Base-by-base conservation (phyloP, 1,140 invertebrate genomes). In the Drosophila pachea region DNA sequence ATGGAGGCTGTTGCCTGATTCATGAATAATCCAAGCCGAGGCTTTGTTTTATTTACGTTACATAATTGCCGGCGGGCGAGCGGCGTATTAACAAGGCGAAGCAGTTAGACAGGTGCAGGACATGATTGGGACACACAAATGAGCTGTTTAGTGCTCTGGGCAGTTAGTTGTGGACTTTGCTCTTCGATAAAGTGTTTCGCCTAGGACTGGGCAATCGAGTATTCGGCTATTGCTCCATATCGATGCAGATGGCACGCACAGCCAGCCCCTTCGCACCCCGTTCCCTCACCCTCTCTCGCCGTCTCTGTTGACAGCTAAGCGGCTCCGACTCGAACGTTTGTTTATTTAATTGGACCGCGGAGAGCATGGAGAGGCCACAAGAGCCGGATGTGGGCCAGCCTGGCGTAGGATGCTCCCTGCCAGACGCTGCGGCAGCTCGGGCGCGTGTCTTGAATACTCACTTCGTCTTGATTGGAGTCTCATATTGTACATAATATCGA, bases 401-500 rank as follows among this genome's bases (percentile, higher is more conserved):
- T 35, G 47, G n/a, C 33, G 14, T 6, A 11, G 16, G 22, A 2
- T 5, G 14, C 8, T n/a, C 7, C 16, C 12, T 47, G 32, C 32
- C 22, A n/a, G n/a, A n/a, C n/a, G n/a, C n/a, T n/a, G n/a, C 8
- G 16, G 22, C 22, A 43, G 32, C 49, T 47, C 22, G 12, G 12
- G 40, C 14, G 58, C 69, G 65, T 72, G 69, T 33, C 69, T 45
- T 58, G 69, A 68, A 72, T 72, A 72, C 50, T 62, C 50, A 56
- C 66, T 29, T 58, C 64, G 16, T 14, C 50, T 40, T 45, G 47
- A 69, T 69, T 64, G 36, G 16, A 50, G 33, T 4, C 22, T 14
- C 2, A 22, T 9, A 43, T 56, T 32, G 14, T n/a, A 14, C 29
- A 12, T n/a, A 49, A n/a, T 49, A 22, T 22, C 22, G 14, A 47